Evolutionary conservation across 2,888 invertebrate species (phyloP).

Genomic region (Theodoxus fluviatilis): DNA sequence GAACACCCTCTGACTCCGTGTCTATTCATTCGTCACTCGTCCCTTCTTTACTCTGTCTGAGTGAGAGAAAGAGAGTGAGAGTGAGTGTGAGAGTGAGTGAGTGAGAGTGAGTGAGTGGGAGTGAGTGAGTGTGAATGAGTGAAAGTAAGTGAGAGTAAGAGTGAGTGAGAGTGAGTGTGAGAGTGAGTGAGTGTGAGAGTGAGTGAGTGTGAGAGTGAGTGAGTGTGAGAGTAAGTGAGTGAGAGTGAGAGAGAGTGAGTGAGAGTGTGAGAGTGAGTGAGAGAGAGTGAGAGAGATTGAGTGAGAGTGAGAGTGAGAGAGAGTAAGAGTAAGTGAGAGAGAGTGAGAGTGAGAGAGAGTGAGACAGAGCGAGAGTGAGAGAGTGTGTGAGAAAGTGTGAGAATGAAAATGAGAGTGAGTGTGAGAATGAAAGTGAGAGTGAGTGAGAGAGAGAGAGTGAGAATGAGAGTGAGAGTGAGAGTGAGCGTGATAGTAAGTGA

Average conservation of each 20-base stretch:
- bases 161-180: too few species aligned
- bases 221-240: too few species aligned
- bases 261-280: slow-evolving; percentile 16
- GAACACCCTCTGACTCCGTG: neutral
- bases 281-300: neutral
- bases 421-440: neutral
- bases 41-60: neutral
- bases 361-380: neutral
- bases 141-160: neutral
- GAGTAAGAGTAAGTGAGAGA: slow-evolving; percentile 6
- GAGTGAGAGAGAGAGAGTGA: neutral
- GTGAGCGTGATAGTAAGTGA: slow-evolving; percentile 8
- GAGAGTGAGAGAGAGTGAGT: slow-evolving; percentile 5
- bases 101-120: neutral
- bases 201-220: too few species aligned
- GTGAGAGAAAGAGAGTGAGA: neutral
- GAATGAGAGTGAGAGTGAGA: neutral
- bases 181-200: too few species aligned
- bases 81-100: neutral
- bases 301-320: neutral
- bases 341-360: slow-evolving; percentile 16
- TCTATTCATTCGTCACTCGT: neutral
- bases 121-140: neutral
- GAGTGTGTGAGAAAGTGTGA: neutral
- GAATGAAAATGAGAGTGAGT: neutral